phyloP scores from a whole-genome alignment of 2,113 vertebrate genomes.

The Lagopus leucura region DNA sequence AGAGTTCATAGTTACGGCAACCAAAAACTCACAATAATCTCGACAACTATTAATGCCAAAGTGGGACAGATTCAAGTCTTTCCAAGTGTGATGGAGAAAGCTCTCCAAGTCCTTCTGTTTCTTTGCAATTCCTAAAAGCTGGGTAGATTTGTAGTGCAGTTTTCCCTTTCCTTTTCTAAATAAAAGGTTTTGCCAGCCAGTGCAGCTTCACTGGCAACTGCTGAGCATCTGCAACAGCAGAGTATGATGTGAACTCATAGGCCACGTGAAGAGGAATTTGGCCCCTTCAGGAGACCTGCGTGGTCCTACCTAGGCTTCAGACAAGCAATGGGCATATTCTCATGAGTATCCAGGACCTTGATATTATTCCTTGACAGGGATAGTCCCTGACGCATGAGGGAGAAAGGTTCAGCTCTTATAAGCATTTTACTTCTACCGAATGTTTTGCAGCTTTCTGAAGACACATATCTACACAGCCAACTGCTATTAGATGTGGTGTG shows the following conservation, averaged over 20 bases:
- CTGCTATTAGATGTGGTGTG: neutral
- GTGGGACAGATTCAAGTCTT: neutral
- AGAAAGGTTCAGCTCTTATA: neutral
- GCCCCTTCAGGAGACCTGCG: neutral
- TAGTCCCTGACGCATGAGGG: neutral
- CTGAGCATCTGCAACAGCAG: neutral
- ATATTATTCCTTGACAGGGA: neutral
- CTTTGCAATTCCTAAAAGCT: neutral
- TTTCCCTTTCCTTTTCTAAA: neutral
- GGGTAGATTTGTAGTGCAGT: neutral
- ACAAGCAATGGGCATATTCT: neutral
- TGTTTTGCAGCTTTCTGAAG: conserved; percentile 9
- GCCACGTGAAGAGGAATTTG: neutral
- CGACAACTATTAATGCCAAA: neutral
- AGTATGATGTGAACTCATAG: neutral
- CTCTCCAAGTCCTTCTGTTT: neutral
- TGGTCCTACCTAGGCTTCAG: neutral
- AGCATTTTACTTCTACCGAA: neutral
- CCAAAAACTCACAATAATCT: neutral
- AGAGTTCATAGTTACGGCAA: neutral
- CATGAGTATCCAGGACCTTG: neutral
- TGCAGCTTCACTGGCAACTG: neutral
- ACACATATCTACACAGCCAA: neutral
- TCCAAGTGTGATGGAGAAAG: neutral
- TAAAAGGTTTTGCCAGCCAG: neutral